phyloP scores from a whole-genome alignment of 37 sponge, comb jelly and placozoan species.

The Theonella swinhoei region DNA sequence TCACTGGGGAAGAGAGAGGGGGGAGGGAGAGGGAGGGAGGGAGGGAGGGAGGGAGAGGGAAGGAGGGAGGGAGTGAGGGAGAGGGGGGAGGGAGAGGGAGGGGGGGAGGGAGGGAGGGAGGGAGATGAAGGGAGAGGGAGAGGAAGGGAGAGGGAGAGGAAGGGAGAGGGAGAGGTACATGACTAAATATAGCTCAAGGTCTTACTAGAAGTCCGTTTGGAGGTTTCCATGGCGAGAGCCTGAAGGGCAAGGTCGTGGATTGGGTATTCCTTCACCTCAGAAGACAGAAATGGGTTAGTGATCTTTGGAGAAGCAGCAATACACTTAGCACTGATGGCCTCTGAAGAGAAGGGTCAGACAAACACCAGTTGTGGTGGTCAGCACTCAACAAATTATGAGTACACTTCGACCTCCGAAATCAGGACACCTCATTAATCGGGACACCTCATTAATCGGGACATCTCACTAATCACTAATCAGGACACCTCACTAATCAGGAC shows the following conservation, averaged over 20 bases:
- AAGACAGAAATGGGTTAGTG: constrained; percentile 54
- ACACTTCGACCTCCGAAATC: no score
- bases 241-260: constrained; percentile 59
- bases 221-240: constrained; percentile 57
- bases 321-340: constrained; percentile 1
- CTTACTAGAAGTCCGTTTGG: constrained; percentile 53
- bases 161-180: background rate
- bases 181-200: no score
- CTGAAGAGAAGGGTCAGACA: no score
- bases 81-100: background rate
- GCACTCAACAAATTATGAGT: no score
- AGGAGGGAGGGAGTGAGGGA: background rate
- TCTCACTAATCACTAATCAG: no score
- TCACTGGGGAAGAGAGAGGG: constrained; percentile 59
- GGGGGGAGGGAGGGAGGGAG: background rate
- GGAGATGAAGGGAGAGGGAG: no score
- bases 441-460: no score
- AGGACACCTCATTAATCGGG: no score
- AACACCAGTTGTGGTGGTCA: no score
- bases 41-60: background rate
- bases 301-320: constrained; percentile 22
- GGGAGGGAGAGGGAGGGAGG: background rate
- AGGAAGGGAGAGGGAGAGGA: background rate
- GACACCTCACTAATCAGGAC: no score
- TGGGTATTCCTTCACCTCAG: constrained; percentile 48